Evolutionary conservation across 2,888 invertebrate species (phyloP).

Genomic region (Galerucella calmariensis): DNA sequence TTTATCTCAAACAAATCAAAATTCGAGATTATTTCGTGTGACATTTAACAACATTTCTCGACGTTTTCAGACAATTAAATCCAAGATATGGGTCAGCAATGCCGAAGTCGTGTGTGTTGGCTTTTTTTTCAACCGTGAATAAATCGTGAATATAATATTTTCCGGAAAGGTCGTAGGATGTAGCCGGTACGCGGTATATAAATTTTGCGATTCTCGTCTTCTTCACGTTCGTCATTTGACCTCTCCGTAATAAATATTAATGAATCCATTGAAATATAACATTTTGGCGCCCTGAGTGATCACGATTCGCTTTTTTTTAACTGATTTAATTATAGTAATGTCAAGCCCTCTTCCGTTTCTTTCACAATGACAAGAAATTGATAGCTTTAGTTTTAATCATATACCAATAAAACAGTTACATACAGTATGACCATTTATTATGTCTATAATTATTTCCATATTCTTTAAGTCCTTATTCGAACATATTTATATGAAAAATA

Average conservation of each 20-base stretch:
- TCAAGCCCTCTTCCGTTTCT: slow-evolving; percentile 30
- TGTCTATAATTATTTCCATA: no score
- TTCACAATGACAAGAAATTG: slow-evolving; percentile 14
- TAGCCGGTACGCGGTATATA: slow-evolving; percentile 19
- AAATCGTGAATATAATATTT: slow-evolving; percentile 38
- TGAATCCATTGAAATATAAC: slow-evolving; percentile 38
- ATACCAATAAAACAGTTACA: background rate
- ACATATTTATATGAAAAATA: no score
- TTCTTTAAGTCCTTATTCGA: no score
- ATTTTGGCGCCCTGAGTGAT: slow-evolving; percentile 38
- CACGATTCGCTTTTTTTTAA: slow-evolving; percentile 27
- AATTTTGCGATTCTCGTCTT: slow-evolving; percentile 24
- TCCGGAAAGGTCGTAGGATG: slow-evolving; percentile 29
- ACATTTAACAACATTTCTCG: background rate
- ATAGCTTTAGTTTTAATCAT: background rate
- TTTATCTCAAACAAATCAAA: no score
- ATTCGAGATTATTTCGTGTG: no score
- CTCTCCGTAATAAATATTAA: slow-evolving; percentile 38
- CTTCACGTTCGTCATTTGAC: slow-evolving; percentile 31
- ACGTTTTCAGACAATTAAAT: slow-evolving; percentile 1
- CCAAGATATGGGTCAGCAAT: slow-evolving; percentile 36
- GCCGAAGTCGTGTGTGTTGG: slow-evolving; percentile 33
- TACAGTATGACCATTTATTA: no score
- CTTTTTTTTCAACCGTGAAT: slow-evolving; percentile 11
- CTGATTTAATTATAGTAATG: slow-evolving; percentile 39